Evolutionary conservation across 2,888 invertebrate species (phyloP).

Genomic region (Ceriagrion tenellum): DNA sequence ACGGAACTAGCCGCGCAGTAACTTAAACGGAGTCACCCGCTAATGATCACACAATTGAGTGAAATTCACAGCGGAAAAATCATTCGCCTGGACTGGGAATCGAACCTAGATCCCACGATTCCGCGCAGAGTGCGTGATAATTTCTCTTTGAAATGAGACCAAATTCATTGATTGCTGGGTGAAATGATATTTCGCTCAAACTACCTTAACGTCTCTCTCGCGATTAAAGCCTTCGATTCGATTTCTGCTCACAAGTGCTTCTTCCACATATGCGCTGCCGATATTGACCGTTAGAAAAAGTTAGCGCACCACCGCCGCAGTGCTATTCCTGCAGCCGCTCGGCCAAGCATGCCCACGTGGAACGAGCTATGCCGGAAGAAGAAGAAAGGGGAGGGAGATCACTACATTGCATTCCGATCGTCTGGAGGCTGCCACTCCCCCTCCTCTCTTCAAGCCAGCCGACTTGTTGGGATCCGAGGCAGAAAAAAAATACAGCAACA

Average conservation of each 20-base stretch:
- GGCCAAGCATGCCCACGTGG: not conserved
- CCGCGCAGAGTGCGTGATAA: no score
- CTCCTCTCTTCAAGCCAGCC: not conserved
- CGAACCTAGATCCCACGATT: no score
- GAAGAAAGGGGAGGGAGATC: not conserved
- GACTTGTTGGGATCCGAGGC: not conserved
- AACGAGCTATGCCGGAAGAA: slow-evolving; percentile 10
- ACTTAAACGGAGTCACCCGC: no score
- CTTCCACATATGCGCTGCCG: not conserved
- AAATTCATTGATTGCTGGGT: no score
- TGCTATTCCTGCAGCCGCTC: not conserved
- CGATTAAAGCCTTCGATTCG: not conserved
- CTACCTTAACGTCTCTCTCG: not conserved
- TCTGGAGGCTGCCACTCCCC: not conserved
- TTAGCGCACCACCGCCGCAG: not conserved
- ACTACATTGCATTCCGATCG: not conserved
- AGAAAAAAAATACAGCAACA: not conserved
- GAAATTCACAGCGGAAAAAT: no score
- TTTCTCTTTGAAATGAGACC: no score
- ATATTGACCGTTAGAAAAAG: not conserved
- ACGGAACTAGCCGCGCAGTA: no score
- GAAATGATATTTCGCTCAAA: no score
- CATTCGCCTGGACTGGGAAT: no score
- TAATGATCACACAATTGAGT: no score
- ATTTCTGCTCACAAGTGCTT: not conserved